Conservation (phyloP, 2,113 vertebrate species). For the Neolamprologus falcicula region DNA sequence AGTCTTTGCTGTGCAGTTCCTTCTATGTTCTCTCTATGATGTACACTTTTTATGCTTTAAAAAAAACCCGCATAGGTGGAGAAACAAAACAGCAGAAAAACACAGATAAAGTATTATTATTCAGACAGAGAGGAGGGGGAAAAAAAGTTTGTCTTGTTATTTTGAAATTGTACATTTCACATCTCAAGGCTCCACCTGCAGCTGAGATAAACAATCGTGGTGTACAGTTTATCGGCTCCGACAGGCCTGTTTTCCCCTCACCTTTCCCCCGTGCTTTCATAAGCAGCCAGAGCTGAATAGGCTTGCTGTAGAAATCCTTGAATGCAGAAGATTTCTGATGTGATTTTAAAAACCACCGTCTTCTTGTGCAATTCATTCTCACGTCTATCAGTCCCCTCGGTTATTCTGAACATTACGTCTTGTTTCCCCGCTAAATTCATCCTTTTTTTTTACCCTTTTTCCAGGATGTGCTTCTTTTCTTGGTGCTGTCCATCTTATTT, state of each 20-base stretch:
- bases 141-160: not conserved
- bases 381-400: not conserved
- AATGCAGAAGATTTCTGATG: not conserved
- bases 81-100: not conserved
- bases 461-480: not conserved
- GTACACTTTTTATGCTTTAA: not conserved
- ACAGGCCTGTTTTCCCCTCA: not conserved
- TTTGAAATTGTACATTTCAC: not conserved
- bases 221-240: not conserved
- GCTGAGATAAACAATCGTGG: not conserved
- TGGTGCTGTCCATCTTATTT: not conserved
- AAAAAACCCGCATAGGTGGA: rapidly evolving
- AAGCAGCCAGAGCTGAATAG: not conserved
- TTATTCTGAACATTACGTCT: not conserved
- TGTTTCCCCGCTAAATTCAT: not conserved
- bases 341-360: not conserved
- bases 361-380: not conserved
- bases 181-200: not conserved
- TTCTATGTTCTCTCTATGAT: not conserved
- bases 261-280: not conserved
- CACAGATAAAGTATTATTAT: not conserved
- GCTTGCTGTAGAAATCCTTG: not conserved
- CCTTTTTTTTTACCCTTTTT: not conserved
- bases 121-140: not conserved
- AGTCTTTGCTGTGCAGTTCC: not conserved